Evolutionary conservation across 2,888 invertebrate species (phyloP), one percentile per base, ranked within the genome.

Genomic region (Dynastes tityus): DNA sequence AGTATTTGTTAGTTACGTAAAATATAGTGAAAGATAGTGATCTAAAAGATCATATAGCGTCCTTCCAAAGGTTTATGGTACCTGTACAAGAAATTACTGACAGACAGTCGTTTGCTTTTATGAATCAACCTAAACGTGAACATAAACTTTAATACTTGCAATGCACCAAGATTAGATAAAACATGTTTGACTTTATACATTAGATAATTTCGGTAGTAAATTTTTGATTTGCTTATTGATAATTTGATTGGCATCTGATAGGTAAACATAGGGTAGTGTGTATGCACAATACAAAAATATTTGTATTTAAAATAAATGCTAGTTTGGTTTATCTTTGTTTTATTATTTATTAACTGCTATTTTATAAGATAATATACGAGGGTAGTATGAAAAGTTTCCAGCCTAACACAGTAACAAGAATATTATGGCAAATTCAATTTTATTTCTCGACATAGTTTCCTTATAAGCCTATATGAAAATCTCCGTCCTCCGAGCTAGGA

Each of bases 111-210:
- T 32, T 67, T 67, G 8, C 11, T 55, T 53, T 67, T 64, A 65
- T 67, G 67, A 49, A 64, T 67, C 55, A 65, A 49, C 32, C 9
- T 65, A 55, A 16, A 49, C 37, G 40, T 40, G 29, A 55, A 65
- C 29, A 51, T 58, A 68, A 63, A 61, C 45, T 27, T 45, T 29
- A 75, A 53, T 76, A 37, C 49, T 65, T 45, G 51, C 53, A 40
- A 65, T 76, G 58, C 51, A 67, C 8, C 40, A 45, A 76, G 76
- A 76, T 76, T 76, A 76, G 76, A 76, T 76, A 76, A 76, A 76
- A 76, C 27, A 45, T 76, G 45, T 76, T 49, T 75, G 49, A 32
- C 49, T 53, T 32, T 53, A 55, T 32, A 67, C 64, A 29, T 45
- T 53, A 76, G 76, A 76, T 76, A 76, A 68, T 67, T 32, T 67